Evolutionary conservation across 2,888 invertebrate genomes (phyloP), one percentile per base, ranked within the genome.

Genomic region (Pristionchus maxplancki): DNA sequence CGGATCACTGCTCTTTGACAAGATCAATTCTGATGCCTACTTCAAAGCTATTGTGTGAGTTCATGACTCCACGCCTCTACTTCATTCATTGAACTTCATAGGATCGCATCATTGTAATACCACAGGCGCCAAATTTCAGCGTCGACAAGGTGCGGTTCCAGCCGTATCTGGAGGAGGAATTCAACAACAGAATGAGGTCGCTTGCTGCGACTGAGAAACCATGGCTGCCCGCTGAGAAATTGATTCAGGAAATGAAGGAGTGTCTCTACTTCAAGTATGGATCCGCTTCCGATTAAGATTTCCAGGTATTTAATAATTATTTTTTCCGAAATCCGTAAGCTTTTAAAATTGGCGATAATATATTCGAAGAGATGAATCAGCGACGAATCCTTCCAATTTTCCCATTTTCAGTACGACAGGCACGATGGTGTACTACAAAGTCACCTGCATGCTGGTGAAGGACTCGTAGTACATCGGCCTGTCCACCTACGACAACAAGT

Each of bases 31-130:
- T 24, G 88, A 88, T 48, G 88, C 88, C 28, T 88, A 67, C 67
- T 88, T 88, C 83, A 88, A 88, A 37, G 88, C 88, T n/a, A 88
- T 88, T 83, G 88, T 88, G 88, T 88, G 48, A 28, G 88, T 78
- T 28, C 9, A 64, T 37, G 6, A 44, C 1, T 62, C 6, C 5
- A 28, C n/a, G 8, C 62, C 13, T 6, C 28, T 5, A 1, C 62
- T 62, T 62, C 4, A 28, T 62, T n/a, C n/a, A n/a, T 44, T 44
- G 44, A 44, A 44, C 11, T 44, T 11, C 44, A 44, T 44, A 44
- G 6, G 44, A 44, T 9, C 44, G 11, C 44, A 44, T 44, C 44
- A n/a, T n/a, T 44, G 11, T 9, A 6, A 44, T 9, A 44, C 44
- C 6, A 44, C 6, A 44, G 44, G 11, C 11, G 44, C 11, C 0